phyloP scores from a whole-genome alignment of 23 tunicate species.

The Phallusia fumigata region DNA sequence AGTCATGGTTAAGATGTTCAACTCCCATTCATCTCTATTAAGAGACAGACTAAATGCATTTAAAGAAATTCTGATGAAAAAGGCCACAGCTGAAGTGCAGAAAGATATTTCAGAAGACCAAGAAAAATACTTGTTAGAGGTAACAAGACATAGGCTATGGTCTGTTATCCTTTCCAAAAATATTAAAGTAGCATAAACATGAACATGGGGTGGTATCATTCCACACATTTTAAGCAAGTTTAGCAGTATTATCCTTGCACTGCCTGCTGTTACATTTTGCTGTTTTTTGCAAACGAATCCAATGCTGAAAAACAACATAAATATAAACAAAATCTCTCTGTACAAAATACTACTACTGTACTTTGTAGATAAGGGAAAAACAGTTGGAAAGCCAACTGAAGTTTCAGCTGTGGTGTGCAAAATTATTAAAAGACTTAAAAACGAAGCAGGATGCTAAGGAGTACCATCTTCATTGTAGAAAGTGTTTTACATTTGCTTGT shows the following conservation, averaged over 20 bases:
- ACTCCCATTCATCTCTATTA: slow-evolving; percentile 15
- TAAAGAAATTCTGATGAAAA: slow-evolving; percentile 32
- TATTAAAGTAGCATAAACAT: too few relatives aligned
- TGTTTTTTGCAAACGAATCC: too few relatives aligned
- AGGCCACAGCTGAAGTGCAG: slow-evolving; percentile 21
- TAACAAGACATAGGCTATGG: not conserved
- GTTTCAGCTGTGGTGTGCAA: not conserved
- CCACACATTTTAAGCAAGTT: too few relatives aligned
- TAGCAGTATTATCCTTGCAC: too few relatives aligned
- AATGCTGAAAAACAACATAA: too few relatives aligned
- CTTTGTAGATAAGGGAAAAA: not conserved
- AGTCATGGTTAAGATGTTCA: slow-evolving; percentile 22
- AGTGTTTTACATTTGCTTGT: slow-evolving; percentile 16
- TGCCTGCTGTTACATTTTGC: too few relatives aligned
- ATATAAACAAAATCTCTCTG: too few relatives aligned
- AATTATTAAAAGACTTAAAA: not conserved
- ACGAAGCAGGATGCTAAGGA: not conserved
- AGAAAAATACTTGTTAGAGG: slow-evolving; percentile 7
- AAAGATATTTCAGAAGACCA: not conserved
- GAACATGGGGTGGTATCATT: too few relatives aligned
- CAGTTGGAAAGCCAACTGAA: not conserved
- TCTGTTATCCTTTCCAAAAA: too few relatives aligned
- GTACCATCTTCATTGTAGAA: slow-evolving; percentile 11
- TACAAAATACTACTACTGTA: not conserved
- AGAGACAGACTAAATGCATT: slow-evolving; percentile 23